Evolutionary conservation across 2,113 vertebrate genomes (phyloP).

Genomic region (Scomber colias): DNA sequence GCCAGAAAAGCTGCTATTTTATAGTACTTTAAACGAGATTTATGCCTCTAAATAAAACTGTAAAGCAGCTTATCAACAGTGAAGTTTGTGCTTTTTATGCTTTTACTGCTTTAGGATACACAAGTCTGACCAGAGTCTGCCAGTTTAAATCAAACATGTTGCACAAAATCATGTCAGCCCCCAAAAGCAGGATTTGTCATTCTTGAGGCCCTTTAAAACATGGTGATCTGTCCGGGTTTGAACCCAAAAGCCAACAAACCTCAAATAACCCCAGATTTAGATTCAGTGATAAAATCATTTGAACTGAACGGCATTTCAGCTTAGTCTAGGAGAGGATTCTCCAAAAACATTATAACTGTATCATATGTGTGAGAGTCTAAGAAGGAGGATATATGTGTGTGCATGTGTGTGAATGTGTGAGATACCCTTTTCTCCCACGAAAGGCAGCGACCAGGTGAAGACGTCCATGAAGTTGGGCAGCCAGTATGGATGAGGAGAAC

Average conservation of each 20-base stretch:
- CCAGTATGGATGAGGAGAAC: conserved; percentile 89
- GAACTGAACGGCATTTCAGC: too few species aligned
- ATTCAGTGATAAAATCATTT: too few species aligned
- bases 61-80: not conserved
- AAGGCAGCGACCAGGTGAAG: conserved; percentile 89
- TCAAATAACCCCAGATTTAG: too few species aligned
- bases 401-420: not conserved
- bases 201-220: too few species aligned
- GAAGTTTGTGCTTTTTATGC: too few species aligned
- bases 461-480: conserved; percentile 90
- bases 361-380: not conserved
- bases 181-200: not conserved
- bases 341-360: too few species aligned
- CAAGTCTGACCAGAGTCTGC: not conserved
- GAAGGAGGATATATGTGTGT: not conserved
- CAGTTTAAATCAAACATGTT: not conserved
- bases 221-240: not conserved
- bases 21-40: too few species aligned
- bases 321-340: too few species aligned
- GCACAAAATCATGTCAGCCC: not conserved
- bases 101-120: not conserved
- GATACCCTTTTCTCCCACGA: conserved; percentile 88
- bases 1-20: too few species aligned
- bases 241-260: not conserved
- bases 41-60: not conserved